Evolutionary conservation across 2,797 vertebrate genomes (phyloP).

Genomic region (Acanthurus lineatus): DNA sequence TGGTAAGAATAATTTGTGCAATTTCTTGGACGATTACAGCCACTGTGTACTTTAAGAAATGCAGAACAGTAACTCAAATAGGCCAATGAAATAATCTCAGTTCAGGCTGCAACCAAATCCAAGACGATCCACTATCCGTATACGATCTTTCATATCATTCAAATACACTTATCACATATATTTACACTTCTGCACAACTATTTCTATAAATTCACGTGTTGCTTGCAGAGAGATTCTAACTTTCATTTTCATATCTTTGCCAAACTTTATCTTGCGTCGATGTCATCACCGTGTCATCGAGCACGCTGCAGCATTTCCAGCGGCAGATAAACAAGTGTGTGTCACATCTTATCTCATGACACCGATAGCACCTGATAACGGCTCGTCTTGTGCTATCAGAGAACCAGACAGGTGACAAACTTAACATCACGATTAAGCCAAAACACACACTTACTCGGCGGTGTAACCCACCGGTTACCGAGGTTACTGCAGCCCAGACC

Average conservation of each 20-base stretch:
- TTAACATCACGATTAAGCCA: not conserved
- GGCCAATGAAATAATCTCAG: no score
- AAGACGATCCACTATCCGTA: no score
- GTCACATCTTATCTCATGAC: conserved; percentile 1
- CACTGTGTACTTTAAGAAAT: not conserved
- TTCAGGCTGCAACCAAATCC: no score
- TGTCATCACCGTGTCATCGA: not conserved
- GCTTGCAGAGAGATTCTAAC: no score
- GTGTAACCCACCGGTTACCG: not conserved
- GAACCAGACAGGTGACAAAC: not conserved
- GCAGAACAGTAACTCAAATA: no score
- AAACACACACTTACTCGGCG: no score
- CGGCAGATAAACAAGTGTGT: conserved; percentile 17
- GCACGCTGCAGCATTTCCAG: not conserved
- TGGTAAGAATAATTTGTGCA: no score
- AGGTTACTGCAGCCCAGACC: conserved; percentile 45
- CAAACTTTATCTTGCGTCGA: not conserved
- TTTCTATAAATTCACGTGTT: no score
- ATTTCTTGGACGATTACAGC: not conserved
- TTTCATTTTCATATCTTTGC: not conserved
- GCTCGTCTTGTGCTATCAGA: not conserved
- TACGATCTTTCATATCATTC: no score
- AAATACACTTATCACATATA: no score
- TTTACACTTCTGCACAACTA: no score
- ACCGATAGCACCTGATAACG: conserved; percentile 14